These are phyloP conservation scores for Aptenodytes forsteri DNA, from an alignment of 2,113 vertebrate species.

Conservation along the genomic window DNA sequence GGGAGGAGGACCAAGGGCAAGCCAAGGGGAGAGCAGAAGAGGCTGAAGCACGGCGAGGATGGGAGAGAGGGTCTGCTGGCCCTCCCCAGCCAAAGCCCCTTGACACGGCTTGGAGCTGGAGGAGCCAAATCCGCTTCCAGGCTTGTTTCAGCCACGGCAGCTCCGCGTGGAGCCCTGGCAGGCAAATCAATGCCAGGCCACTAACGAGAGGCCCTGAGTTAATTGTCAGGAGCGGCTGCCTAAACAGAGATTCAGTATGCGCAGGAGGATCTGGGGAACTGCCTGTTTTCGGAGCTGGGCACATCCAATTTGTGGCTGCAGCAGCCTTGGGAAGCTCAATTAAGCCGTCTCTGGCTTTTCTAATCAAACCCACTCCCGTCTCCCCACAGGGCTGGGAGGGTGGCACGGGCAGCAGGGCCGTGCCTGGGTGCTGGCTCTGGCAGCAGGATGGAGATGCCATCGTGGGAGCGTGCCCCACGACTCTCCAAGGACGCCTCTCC, in stretches of 20 bases:
- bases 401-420: fast-evolving
- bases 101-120: neutral
- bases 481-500: neutral
- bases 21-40: neutral
- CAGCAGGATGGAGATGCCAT: neutral
- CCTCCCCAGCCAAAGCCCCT: neutral
- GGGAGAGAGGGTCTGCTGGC: too few relatives aligned
- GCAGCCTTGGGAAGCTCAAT: neutral
- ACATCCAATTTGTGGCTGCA: neutral
- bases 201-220: neutral
- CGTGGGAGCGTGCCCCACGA: neutral
- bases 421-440: neutral
- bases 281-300: neutral
- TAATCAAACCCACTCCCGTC: neutral
- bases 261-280: neutral
- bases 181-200: neutral
- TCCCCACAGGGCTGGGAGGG: neutral
- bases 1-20: neutral
- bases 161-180: neutral
- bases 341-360: neutral
- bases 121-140: neutral
- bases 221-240: neutral
- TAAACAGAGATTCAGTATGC: neutral
- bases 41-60: neutral
- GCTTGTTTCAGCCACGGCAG: neutral